These are phyloP conservation scores for Drosophila hydei DNA, from an alignment of 1,140 invertebrate genomes.

Conservation along the genomic window DNA sequence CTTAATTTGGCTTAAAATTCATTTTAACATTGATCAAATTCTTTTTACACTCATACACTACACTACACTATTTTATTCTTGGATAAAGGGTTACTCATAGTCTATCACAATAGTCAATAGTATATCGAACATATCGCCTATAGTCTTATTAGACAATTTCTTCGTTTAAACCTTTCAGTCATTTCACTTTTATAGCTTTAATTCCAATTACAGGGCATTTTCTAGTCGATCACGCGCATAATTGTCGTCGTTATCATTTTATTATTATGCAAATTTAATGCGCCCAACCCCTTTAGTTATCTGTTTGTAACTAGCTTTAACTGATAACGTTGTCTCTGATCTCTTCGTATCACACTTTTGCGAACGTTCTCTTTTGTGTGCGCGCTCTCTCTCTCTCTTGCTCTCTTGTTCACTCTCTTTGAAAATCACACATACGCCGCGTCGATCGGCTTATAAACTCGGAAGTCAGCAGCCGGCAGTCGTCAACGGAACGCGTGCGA, in stretches of 20 bases:
- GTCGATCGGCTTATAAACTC: conserved; percentile 48
- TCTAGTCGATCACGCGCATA: background rate
- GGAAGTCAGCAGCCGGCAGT: conserved; percentile 43
- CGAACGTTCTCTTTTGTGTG: conserved; percentile 4
- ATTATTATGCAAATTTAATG: conserved; percentile 40
- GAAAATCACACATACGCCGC: conserved; percentile 68
- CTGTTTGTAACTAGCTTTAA: conserved; percentile 23
- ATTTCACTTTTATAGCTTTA: background rate
- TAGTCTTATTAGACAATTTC: background rate
- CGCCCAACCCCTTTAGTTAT: conserved; percentile 42
- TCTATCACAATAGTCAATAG: too few relatives aligned
- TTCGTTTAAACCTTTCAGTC: too few relatives aligned
- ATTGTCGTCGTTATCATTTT: conserved; percentile 10
- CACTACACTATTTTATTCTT: too few relatives aligned
- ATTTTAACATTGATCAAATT: too few relatives aligned
- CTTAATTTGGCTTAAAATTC: too few relatives aligned
- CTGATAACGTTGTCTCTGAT: conserved; percentile 36
- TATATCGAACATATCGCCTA: background rate
- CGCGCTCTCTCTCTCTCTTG: conserved; percentile 4
- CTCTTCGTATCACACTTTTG: conserved; percentile 16
- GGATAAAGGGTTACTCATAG: too few relatives aligned
- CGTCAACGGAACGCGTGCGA: conserved; percentile 57
- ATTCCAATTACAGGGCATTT: background rate
- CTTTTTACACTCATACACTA: too few relatives aligned
- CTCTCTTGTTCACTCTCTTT: conserved; percentile 19